Conservation (phyloP, 2,113 vertebrate genomes). For the Syrrhaptes paradoxus region DNA sequence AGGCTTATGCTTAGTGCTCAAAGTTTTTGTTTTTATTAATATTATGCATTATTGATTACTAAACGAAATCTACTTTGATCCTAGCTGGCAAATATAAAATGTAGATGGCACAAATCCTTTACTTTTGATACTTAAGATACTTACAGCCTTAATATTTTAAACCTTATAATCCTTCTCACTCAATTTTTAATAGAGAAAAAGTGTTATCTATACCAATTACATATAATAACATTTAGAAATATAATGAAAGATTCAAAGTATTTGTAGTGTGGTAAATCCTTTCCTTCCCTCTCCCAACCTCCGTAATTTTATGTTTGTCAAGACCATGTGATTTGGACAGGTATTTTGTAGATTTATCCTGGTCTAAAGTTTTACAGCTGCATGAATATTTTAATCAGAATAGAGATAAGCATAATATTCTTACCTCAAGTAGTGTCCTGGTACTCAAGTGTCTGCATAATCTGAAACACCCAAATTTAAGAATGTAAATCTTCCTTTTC, state of each 20-base stretch:
- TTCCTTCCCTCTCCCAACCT: neutral
- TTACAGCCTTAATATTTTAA: neutral
- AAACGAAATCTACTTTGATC: neutral
- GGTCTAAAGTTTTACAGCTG: neutral
- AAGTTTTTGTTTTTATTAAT: neutral
- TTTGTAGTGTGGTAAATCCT: neutral
- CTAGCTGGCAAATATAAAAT: neutral
- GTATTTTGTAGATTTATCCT: neutral
- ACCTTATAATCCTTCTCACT: neutral
- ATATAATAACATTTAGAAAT: neutral
- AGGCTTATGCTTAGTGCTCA: neutral
- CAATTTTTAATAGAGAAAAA: neutral
- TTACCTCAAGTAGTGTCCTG: neutral
- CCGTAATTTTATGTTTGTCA: neutral
- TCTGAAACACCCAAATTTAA: neutral
- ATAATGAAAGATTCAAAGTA: neutral
- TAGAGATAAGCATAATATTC: neutral
- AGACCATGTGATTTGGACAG: neutral
- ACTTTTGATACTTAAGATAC: neutral
- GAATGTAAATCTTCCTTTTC: neutral
- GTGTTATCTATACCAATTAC: neutral
- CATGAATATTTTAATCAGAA: neutral
- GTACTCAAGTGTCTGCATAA: neutral
- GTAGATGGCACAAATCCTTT: neutral
- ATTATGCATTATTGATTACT: neutral